Base-by-base conservation (phyloP, 2,113 vertebrate species). In the Thymallus thymallus region DNA sequence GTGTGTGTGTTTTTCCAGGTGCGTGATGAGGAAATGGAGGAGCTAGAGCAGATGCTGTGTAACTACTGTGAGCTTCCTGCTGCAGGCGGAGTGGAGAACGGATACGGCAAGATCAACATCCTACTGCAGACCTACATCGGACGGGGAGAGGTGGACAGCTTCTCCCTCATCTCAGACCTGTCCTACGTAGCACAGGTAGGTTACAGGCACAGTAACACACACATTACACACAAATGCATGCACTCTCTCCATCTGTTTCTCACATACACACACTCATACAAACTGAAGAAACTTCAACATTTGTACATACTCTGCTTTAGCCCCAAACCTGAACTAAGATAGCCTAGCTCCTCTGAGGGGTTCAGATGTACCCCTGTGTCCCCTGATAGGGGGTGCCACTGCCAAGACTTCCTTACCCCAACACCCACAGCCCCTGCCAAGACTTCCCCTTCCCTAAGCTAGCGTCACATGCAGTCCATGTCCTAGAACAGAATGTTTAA, bases 91-190 rank as follows among this genome's bases (percentile, higher is more conserved):
- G 97, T 96, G 85, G 98, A 99, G 90, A 99, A 98, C 77, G 91
- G 93, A 88, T 98, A 99, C 10, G 98, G 97, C 73, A 99, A 99
- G 90, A 96, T 99, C 89, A 99, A 99, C 92, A 95, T 99, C 71
- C 92, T 99, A 69, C 94, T 99, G 76, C 98, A 99, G 90, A 98
- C 98, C 0, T 99, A 98, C 67, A 97, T 99, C 84, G 92, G 96
- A 77, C 91, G 97, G 62, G 98, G 98, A 64, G 97, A 98, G 78
- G 94, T 99, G 81, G 98, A 99, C 89, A 97, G 92, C 86, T 99
- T 99, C 92, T 99, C 98, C 0, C 96, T 99, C 76, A 96, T 99
- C 90, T 99, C 98, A 1, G 98, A 99, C 89, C 95, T 98, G 77
- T 95, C 95, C 0, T 99, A 98, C 65, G 96, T 99, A 83, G 98